Evolutionary conservation across 92 coral and sea anemone species (phyloP).

Genomic region (Porites cylindrica): DNA sequence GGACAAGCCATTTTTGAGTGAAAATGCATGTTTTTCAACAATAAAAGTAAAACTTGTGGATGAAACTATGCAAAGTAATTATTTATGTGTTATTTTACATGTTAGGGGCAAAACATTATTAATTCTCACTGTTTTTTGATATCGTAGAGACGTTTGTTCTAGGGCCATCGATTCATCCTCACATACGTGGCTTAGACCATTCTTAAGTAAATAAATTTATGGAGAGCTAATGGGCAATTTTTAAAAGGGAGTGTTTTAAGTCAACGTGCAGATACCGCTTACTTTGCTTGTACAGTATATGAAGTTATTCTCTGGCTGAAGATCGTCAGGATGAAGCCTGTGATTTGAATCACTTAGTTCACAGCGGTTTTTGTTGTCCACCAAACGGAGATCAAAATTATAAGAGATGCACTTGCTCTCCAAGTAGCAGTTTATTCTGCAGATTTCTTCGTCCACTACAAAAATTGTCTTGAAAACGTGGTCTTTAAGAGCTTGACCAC

Average conservation of each 20-base stretch:
- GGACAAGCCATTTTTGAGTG: too few relatives aligned
- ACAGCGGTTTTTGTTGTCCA: background rate
- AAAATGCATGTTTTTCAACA: too few relatives aligned
- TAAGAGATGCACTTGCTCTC: constrained; percentile 7
- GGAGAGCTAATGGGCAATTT: background rate
- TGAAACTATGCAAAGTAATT: too few relatives aligned
- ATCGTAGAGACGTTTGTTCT: too few relatives aligned
- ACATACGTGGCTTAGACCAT: too few relatives aligned
- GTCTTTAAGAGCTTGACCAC: background rate
- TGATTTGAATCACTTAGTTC: constrained; percentile 17
- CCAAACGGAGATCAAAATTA: background rate
- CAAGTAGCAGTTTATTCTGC: constrained; percentile 16
- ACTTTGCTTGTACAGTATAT: constrained; percentile 6
- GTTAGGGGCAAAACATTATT: too few relatives aligned
- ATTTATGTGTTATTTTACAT: too few relatives aligned
- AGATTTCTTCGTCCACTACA: background rate
- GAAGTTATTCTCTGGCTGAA: background rate
- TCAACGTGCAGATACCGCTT: background rate
- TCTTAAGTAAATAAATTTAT: too few relatives aligned
- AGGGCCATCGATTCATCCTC: too few relatives aligned
- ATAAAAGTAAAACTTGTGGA: too few relatives aligned
- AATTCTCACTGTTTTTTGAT: too few relatives aligned
- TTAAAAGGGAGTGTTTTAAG: background rate
- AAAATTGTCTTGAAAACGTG: background rate
- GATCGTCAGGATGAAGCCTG: constrained; percentile 5